Conservation (phyloP, 2,113 vertebrate species). For the Grantiella picta region DNA sequence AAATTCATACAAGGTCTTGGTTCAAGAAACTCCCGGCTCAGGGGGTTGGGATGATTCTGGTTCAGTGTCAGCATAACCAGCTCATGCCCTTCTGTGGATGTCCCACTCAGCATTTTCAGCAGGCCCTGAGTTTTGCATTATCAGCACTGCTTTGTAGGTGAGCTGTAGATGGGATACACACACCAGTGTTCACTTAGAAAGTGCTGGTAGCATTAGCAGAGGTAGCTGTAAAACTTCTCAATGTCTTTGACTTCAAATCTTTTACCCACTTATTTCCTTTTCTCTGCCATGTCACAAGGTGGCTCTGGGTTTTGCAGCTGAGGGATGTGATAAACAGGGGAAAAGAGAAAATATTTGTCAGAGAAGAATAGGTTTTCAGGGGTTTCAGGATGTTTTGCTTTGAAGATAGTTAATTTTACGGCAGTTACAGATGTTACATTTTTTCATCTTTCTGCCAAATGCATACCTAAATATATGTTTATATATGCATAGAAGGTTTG, state of each 20-base stretch:
- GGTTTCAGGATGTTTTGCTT: not conserved
- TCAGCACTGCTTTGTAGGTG: not conserved
- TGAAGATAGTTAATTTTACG: not conserved
- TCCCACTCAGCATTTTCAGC: not conserved
- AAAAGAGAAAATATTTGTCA: not conserved
- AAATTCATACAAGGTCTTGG: not conserved
- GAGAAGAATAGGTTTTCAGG: not conserved
- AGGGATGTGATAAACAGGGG: not conserved
- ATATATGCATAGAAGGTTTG: accelerated
- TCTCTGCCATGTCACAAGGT: not conserved
- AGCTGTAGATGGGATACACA: not conserved
- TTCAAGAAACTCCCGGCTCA: not conserved
- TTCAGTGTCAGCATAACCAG: not conserved
- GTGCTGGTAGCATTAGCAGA: not conserved
- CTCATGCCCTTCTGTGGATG: not conserved
- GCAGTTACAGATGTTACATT: not conserved
- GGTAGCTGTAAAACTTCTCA: not conserved
- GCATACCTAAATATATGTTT: not conserved
- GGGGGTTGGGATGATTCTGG: not conserved
- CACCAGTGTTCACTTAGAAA: not conserved
- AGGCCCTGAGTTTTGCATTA: not conserved
- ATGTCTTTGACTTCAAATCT: not conserved
- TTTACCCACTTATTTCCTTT: not conserved
- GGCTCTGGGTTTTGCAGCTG: not conserved
- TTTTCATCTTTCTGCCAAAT: not conserved